These are phyloP conservation scores for Vimba vimba DNA, from an alignment of 2,113 vertebrate genomes.

Conservation along the genomic window DNA sequence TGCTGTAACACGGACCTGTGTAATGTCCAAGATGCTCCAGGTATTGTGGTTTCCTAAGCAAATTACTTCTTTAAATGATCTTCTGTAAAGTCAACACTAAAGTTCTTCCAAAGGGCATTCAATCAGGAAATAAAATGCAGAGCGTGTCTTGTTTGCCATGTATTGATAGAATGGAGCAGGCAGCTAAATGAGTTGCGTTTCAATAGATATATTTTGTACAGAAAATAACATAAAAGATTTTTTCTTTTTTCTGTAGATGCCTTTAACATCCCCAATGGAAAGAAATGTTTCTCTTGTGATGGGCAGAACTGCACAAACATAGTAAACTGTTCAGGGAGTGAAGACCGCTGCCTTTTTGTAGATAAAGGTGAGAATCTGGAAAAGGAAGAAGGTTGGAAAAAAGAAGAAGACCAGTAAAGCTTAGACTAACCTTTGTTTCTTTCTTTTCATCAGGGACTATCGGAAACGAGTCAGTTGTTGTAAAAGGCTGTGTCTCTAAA, in stretches of 20 bases:
- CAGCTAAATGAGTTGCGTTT: no score
- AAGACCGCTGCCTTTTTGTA: constrained; percentile 53
- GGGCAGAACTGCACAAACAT: constrained; percentile 39
- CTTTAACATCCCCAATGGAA: constrained; percentile 54
- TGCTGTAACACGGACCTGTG: constrained; percentile 16
- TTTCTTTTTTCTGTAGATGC: neutral
- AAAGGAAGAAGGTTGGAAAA: no score
- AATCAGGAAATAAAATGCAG: no score
- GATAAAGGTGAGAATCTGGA: constrained; percentile 6
- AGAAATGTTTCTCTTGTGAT: constrained; percentile 58
- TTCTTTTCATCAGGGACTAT: neutral
- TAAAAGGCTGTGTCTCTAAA: neutral
- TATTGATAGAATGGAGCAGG: no score
- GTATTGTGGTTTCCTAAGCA: neutral
- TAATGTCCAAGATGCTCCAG: neutral
- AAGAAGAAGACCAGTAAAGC: no score
- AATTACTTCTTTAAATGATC: neutral
- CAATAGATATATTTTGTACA: neutral
- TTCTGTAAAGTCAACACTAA: neutral
- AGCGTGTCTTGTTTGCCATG: no score
- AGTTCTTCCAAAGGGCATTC: no score
- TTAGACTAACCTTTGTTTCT: neutral
- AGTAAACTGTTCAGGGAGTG: constrained; percentile 53
- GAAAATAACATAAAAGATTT: no score
- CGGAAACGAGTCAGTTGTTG: neutral